phyloP scores from a whole-genome alignment of 2,797 vertebrate species.

The Sorex maritimensis region DNA sequence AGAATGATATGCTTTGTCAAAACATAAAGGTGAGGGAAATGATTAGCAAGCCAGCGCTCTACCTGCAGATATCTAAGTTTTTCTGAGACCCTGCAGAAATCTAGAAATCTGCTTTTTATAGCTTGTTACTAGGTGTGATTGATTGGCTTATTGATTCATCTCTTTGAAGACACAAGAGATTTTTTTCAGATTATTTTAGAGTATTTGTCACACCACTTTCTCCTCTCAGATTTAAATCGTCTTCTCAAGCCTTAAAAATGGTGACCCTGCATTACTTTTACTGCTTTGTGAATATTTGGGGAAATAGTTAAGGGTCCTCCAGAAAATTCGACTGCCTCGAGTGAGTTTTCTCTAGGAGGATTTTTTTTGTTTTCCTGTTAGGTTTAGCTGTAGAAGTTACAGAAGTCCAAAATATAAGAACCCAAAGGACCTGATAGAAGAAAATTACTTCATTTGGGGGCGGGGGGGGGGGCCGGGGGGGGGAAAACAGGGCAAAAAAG shows the following conservation, averaged over 20 bases:
- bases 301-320: slow-evolving; percentile 66
- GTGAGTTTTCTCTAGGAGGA: slow-evolving; percentile 41
- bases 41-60: neutral
- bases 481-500: slow-evolving; percentile 70
- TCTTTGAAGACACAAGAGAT: slow-evolving; percentile 57
- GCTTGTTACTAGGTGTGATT: slow-evolving; percentile 48
- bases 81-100: neutral
- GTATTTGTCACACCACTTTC: neutral
- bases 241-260: slow-evolving; percentile 66
- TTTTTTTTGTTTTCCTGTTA: slow-evolving; percentile 42
- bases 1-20: neutral
- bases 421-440: slow-evolving; percentile 69
- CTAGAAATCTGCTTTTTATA: slow-evolving; percentile 35
- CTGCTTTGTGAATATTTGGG: slow-evolving; percentile 70
- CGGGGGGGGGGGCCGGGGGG: too few species aligned
- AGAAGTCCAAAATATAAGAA: slow-evolving; percentile 64
- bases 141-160: slow-evolving; percentile 65
- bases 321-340: slow-evolving; percentile 70
- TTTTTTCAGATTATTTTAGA: slow-evolving; percentile 57
- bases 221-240: slow-evolving; percentile 71
- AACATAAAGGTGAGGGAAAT: neutral
- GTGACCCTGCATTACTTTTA: slow-evolving; percentile 75
- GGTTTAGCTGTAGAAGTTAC: slow-evolving; percentile 60
- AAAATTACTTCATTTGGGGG: slow-evolving; percentile 78
- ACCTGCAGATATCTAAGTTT: slow-evolving; percentile 41